Evolutionary conservation across 2,797 vertebrate species (phyloP), one percentile per base, ranked within the genome.

Genomic region (Glyptemys insculpta): DNA sequence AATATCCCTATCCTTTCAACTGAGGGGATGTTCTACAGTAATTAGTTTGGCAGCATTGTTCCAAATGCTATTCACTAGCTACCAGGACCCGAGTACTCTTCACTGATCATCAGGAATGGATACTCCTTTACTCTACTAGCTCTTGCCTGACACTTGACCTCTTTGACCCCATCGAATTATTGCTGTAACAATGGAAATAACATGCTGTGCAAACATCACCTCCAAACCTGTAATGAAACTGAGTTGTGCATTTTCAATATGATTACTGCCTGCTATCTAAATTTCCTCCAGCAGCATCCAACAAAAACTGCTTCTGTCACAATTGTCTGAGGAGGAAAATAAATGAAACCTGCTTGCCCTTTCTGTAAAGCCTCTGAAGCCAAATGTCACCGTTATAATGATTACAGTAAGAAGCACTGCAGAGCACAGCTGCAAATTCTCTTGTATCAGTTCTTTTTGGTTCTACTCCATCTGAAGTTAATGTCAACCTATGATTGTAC

Each of bases 301-400:
- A 3, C 11, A 27, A 31, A 34, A 85, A 6, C 29, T 72, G 5
- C 0, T 83, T 92, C 65, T 76, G 7, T 14, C 83, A 34, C 56
- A 91, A 34, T 27, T 84, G 16, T 44, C 52, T 74, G 18, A 86
- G 72, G 47, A 86, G n/a, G 34, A 81, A 85, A 83, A 84, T 19
- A 5, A 21, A 31, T 79, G 62, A 83, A 76, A 85, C 59, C 57
- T 19, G 79, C 34, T 62, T 41, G 56, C 14, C 31, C n/a, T 88
- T 85, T 49, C 88, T 85, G 10, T 18, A 93, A 91, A 79, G 3
- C 7, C 62, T 1, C 34, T 83, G 12, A 87, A 83, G 19, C 16
- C 50, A 91, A 86, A 81, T 56, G 54, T 50, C 50, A 8, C 49
- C 6, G 65, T 91, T 91, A 80, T 89, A 91, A 52, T 87, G 81